These are phyloP conservation scores for Sepiola atlantica DNA, from an alignment of 2,888 invertebrate species.

Conservation along the genomic window DNA sequence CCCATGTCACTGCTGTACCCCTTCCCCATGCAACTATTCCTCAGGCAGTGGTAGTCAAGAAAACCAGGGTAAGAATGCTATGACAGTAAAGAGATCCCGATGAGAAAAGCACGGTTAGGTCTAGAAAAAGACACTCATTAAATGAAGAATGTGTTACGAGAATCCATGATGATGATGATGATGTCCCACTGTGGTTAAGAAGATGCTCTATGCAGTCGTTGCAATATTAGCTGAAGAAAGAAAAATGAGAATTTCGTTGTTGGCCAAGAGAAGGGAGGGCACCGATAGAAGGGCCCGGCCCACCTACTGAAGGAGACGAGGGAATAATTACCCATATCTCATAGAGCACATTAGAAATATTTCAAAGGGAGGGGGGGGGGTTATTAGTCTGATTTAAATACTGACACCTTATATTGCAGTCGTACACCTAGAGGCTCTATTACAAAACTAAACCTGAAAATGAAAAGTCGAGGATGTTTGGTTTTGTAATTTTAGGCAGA, in stretches of 20 bases:
- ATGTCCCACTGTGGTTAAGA: not conserved
- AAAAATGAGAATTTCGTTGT: not conserved
- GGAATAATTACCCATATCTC: not conserved
- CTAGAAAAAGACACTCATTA: not conserved
- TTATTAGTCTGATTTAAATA: not conserved
- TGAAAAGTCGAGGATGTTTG: not conserved
- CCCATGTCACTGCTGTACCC: not conserved
- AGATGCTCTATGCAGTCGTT: not conserved
- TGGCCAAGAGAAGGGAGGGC: not conserved
- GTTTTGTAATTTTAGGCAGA: not conserved
- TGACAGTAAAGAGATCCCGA: constrained; percentile 8
- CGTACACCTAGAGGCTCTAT: not conserved
- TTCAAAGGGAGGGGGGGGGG: not conserved
- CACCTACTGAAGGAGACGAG: not conserved
- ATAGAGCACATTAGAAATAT: not conserved
- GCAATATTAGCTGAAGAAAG: not conserved
- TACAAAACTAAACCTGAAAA: not conserved
- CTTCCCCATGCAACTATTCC: not conserved
- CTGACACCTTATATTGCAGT: not conserved
- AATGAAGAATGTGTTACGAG: not conserved
- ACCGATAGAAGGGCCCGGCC: not conserved
- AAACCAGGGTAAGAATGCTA: not conserved
- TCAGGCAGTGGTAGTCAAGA: not conserved
- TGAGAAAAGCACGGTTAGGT: not conserved
- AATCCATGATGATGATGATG: not conserved